Evolutionary conservation across 1,140 invertebrate species (phyloP).

Genomic region (Anastrepha obliqua): DNA sequence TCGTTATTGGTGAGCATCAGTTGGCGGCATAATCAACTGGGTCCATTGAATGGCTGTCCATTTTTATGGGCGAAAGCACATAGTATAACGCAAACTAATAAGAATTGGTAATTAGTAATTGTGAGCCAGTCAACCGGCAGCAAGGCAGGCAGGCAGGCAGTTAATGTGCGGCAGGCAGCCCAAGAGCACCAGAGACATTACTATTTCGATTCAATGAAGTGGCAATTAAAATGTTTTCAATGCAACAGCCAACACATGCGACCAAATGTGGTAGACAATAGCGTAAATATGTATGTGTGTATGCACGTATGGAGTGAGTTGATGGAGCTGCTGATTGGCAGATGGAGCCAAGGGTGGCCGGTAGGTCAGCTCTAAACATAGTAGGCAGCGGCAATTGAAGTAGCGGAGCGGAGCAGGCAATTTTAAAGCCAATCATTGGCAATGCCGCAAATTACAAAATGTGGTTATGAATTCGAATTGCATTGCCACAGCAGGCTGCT

Average conservation of each 20-base stretch:
- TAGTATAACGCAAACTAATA: constrained; percentile 7
- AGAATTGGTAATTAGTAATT: constrained; percentile 51
- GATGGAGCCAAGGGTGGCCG: neutral
- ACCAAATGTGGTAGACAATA: neutral
- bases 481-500: neutral
- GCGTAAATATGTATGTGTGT: neutral
- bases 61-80: neutral
- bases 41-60: neutral
- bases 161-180: neutral
- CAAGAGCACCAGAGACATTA: neutral
- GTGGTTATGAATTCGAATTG: constrained; percentile 13
- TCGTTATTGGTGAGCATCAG: neutral
- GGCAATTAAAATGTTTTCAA: constrained; percentile 46
- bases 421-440: neutral
- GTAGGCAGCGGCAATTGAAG: neutral
- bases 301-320: neutral
- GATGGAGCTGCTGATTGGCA: too few relatives aligned
- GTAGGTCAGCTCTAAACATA: neutral
- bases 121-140: constrained; percentile 12
- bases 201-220: constrained; percentile 33
- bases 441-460: constrained; percentile 9
- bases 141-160: neutral
- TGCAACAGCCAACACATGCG: constrained; percentile 3
- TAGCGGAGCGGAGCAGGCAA: neutral
- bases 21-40: constrained; percentile 37